Evolutionary conservation across 1,140 invertebrate species (phyloP).

Genomic region (Steinernema feltiae): DNA sequence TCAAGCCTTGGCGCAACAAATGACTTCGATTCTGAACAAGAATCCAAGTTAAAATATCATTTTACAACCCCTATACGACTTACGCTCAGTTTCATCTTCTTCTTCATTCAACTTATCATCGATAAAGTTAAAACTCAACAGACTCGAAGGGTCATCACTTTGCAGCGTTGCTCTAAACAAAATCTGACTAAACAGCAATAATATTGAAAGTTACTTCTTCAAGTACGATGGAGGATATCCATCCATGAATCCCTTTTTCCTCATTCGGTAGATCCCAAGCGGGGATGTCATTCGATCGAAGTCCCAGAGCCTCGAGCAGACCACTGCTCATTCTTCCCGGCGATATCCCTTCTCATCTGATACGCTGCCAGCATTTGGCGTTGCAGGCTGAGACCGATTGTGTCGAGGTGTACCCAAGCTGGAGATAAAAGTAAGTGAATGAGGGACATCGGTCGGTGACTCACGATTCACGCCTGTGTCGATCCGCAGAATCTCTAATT

Average conservation of each 20-base stretch:
- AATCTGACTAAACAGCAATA: neutral
- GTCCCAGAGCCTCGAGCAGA: conserved; percentile 22
- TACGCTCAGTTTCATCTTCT: neutral
- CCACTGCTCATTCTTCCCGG: conserved; percentile 14
- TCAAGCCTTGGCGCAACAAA: conserved; percentile 9
- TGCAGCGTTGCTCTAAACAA: conserved; percentile 23
- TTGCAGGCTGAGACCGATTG: too few species aligned
- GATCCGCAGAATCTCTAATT: conserved; percentile 17
- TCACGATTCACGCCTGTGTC: conserved; percentile 16
- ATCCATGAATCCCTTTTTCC: conserved; percentile 31
- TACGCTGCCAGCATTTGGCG: too few species aligned
- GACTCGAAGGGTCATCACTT: neutral
- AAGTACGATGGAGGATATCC: conserved; percentile 40
- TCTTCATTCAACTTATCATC: conserved; percentile 13
- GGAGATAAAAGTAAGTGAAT: conserved; percentile 9
- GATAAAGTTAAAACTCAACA: conserved; percentile 23
- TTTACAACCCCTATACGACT: neutral
- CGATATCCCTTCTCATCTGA: too few species aligned
- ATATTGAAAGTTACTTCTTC: conserved; percentile 24
- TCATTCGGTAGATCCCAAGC: conserved; percentile 36
- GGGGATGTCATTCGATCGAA: conserved; percentile 30
- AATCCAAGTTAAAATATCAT: neutral
- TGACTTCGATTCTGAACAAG: neutral
- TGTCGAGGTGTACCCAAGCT: neutral
- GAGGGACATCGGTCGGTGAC: neutral